These are phyloP conservation scores for Trichogramma pretiosum DNA, from an alignment of 1,140 invertebrate species.

Conservation along the genomic window DNA sequence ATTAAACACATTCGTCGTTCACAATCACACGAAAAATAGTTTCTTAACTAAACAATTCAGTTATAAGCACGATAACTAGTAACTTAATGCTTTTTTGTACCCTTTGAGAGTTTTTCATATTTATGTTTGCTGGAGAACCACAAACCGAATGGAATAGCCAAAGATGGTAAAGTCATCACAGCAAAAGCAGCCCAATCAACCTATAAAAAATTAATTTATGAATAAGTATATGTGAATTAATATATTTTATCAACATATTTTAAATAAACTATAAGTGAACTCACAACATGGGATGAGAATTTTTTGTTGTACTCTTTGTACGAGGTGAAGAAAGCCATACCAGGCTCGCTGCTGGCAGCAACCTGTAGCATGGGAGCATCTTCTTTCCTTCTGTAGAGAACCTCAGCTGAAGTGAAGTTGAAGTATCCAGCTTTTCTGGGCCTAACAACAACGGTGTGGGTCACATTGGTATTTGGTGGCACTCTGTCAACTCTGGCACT, in stretches of 20 bases:
- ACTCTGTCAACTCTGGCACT: constrained; percentile 79
- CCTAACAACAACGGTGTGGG: constrained; percentile 85
- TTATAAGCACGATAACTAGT: no score
- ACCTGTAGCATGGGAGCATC: constrained; percentile 67
- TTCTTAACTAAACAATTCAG: constrained; percentile 17
- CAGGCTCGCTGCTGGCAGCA: constrained; percentile 89
- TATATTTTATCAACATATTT: background rate
- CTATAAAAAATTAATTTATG: constrained; percentile 43
- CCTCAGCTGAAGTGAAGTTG: constrained; percentile 93
- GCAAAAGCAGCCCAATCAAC: constrained; percentile 94
- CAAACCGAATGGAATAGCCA: constrained; percentile 87
- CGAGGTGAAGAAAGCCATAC: constrained; percentile 90
- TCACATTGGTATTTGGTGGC: constrained; percentile 84
- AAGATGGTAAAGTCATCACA: constrained; percentile 88
- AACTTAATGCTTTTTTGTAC: constrained; percentile 37
- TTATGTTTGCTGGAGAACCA: constrained; percentile 93
- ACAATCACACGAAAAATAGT: constrained; percentile 27
- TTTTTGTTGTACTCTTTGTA: constrained; percentile 95
- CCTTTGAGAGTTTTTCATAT: constrained; percentile 68
- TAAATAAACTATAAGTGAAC: constrained; percentile 22
- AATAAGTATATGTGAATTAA: background rate
- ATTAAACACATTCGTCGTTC: constrained; percentile 30
- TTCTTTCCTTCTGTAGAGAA: constrained; percentile 79
- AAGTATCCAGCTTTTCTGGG: constrained; percentile 89
- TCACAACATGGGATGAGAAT: constrained; percentile 92